Evolutionary conservation across 2,113 vertebrate species (phyloP).

Genomic region (Carassius carassius): DNA sequence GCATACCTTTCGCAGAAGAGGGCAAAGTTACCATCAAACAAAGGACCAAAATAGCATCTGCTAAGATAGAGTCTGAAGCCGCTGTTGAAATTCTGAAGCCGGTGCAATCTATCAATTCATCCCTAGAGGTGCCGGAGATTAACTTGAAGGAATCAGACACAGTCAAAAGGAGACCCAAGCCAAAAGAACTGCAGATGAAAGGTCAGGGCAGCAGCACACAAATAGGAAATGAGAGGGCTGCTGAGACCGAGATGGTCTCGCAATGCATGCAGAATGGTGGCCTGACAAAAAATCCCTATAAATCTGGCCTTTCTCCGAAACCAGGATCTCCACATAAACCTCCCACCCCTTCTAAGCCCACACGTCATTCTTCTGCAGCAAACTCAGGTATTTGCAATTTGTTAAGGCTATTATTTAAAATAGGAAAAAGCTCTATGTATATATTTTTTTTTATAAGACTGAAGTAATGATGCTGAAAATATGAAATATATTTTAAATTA

Average conservation of each 20-base stretch:
- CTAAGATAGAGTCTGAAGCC: slow-evolving; percentile 47
- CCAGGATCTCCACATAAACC: slow-evolving; percentile 61
- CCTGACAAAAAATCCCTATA: slow-evolving; percentile 64
- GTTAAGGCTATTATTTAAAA: not conserved
- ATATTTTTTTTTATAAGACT: not conserved
- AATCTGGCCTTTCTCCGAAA: slow-evolving; percentile 59
- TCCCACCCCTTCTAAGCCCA: slow-evolving; percentile 40
- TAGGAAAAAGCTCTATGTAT: not conserved
- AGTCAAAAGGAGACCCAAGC: slow-evolving; percentile 87
- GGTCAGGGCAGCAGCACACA: not conserved
- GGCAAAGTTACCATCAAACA: slow-evolving; percentile 96
- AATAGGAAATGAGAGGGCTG: slow-evolving; percentile 49
- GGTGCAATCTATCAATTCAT: slow-evolving; percentile 42
- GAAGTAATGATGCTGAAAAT: too few relatives aligned
- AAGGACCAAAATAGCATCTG: slow-evolving; percentile 76
- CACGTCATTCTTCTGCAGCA: slow-evolving; percentile 13
- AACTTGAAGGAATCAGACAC: slow-evolving; percentile 95
- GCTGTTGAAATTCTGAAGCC: slow-evolving; percentile 47
- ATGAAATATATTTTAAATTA: too few relatives aligned
- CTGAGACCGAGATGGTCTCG: slow-evolving; percentile 69
- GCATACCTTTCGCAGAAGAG: slow-evolving; percentile 91
- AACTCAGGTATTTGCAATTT: slow-evolving; percentile 58
- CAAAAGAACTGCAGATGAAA: slow-evolving; percentile 74
- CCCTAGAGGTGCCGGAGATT: slow-evolving; percentile 78
- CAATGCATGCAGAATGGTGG: slow-evolving; percentile 66